Evolutionary conservation across 2,888 invertebrate genomes (phyloP).

Genomic region (Acrobeloides nanus): DNA sequence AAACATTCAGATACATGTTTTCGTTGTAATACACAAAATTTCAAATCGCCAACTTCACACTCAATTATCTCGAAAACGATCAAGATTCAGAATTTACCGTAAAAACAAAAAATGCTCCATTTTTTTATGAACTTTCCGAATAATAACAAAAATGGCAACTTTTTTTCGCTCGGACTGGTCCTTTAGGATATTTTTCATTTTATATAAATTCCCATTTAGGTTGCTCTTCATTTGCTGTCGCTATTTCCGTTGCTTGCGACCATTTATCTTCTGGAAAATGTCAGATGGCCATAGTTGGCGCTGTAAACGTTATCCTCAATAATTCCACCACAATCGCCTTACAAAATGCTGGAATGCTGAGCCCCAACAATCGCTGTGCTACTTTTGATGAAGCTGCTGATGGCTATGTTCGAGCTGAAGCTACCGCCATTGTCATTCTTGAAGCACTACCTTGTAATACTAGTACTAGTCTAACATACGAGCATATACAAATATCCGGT

Average conservation of each 20-base stretch:
- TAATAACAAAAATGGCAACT: no score
- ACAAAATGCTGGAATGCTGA: conserved; percentile 42
- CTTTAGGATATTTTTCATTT: no score
- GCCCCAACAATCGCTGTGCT: conserved; percentile 34
- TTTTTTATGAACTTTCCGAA: no score
- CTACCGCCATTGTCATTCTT: conserved; percentile 44
- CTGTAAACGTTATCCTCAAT: conserved; percentile 45
- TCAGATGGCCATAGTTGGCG: conserved; percentile 56
- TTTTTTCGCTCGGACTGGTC: no score
- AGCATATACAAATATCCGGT: conserved; percentile 21
- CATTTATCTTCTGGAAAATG: conserved; percentile 77
- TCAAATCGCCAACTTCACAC: no score
- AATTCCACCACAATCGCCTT: conserved; percentile 45
- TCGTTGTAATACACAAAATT: no score
- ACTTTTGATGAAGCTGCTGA: conserved; percentile 52
- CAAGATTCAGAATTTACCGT: no score
- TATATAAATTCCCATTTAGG: no score
- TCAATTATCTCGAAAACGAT: no score
- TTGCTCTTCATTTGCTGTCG: conserved; percentile 82
- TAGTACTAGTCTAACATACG: conserved; percentile 26
- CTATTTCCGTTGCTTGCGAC: conserved; percentile 36
- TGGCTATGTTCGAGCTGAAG: conserved; percentile 53
- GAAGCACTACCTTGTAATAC: conserved; percentile 19
- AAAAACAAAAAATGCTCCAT: no score
- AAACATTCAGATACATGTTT: no score